These are phyloP conservation scores for Synanthedon tipuliformis DNA, from an alignment of 2,888 invertebrate genomes.

Conservation along the genomic window DNA sequence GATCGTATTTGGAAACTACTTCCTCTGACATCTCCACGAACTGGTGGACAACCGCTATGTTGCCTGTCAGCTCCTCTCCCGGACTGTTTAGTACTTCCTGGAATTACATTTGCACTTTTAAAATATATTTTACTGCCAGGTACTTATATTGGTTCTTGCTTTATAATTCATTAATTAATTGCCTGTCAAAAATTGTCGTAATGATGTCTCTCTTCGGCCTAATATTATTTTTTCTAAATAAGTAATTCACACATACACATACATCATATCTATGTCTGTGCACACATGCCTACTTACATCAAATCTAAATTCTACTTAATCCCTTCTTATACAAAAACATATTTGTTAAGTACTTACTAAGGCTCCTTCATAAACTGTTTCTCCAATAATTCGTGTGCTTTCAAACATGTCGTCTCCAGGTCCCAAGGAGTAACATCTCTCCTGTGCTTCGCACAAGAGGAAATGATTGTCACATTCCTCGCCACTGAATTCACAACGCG, in stretches of 20 bases:
- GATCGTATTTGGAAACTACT: slow-evolving; percentile 50
- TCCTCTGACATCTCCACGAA: slow-evolving; percentile 80
- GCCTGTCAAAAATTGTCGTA: too few species aligned
- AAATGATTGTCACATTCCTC: slow-evolving; percentile 76
- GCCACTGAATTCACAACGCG: slow-evolving; percentile 80
- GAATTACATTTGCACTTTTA: slow-evolving; percentile 5
- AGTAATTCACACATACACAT: too few species aligned
- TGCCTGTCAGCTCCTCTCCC: slow-evolving; percentile 72
- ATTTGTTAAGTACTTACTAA: slow-evolving; percentile 33
- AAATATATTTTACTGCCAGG: too few species aligned
- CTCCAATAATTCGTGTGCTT: slow-evolving; percentile 83
- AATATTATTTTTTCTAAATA: too few species aligned
- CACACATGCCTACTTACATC: too few species aligned
- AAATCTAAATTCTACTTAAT: slow-evolving; percentile 1
- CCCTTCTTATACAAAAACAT: slow-evolving; percentile 30
- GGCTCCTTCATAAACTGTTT: slow-evolving; percentile 75
- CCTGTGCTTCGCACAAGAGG: slow-evolving; percentile 69
- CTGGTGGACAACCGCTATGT: slow-evolving; percentile 76
- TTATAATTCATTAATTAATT: too few species aligned
- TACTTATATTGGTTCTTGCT: too few species aligned
- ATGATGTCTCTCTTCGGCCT: too few species aligned
- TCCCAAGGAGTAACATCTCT: slow-evolving; percentile 79
- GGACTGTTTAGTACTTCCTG: slow-evolving; percentile 69
- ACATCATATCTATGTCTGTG: too few species aligned
- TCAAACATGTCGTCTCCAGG: slow-evolving; percentile 87